Conservation (phyloP, 2,113 vertebrate genomes). For the Periophthalmodon schlosseri region DNA sequence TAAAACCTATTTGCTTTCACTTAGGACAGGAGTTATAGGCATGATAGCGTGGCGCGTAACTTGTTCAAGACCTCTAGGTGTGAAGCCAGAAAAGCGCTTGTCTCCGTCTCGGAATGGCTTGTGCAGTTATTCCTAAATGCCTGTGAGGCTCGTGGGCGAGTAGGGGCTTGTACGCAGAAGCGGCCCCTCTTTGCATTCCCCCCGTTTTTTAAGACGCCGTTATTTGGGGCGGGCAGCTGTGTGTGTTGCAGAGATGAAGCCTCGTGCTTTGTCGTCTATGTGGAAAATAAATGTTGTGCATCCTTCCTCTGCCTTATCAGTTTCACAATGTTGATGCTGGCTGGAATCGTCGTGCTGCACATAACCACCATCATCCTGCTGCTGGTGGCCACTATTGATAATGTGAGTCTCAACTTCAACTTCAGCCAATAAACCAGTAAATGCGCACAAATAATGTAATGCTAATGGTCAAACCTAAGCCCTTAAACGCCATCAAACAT, state of each 20-base stretch:
- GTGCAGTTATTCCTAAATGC: conserved; percentile 12
- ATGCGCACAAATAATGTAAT: background rate
- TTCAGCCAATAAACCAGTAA: no score
- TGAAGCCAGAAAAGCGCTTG: background rate
- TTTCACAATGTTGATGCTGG: conserved; percentile 76
- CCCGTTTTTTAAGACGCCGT: conserved; percentile 8
- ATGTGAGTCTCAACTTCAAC: conserved; percentile 64
- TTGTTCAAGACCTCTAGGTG: background rate
- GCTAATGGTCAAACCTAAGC: background rate
- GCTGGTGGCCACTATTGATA: conserved; percentile 78
- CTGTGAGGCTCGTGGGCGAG: conserved; percentile 30
- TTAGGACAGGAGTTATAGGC: background rate
- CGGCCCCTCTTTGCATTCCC: background rate
- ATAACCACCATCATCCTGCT: conserved; percentile 77
- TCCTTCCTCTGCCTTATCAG: conserved; percentile 43
- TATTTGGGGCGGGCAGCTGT: conserved; percentile 30
- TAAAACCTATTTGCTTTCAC: background rate
- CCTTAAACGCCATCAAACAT: background rate
- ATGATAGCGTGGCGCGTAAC: background rate
- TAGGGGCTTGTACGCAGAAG: conserved; percentile 39
- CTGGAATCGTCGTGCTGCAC: conserved; percentile 77
- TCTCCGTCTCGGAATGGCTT: conserved; percentile 27
- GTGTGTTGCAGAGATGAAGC: background rate
- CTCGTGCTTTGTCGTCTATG: background rate
- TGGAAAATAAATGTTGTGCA: conserved; percentile 32